Evolutionary conservation across 2,888 invertebrate species (phyloP), one percentile per base, ranked within the genome.

Genomic region (Chalcis sispes): DNA sequence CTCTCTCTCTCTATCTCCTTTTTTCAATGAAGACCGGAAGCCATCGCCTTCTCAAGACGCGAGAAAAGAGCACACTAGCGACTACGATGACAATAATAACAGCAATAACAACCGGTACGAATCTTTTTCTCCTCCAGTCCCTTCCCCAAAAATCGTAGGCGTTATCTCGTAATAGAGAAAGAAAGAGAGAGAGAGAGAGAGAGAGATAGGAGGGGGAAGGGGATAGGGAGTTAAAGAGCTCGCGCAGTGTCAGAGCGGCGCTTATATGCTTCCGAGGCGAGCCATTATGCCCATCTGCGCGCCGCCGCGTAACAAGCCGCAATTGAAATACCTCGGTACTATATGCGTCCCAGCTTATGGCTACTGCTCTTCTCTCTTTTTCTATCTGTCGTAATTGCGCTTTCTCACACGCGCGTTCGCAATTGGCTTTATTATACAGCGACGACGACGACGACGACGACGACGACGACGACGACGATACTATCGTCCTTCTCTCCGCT

Each of bases 211-310:
- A 27, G 36, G 40, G 25, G 23, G 25, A 40, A 40, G 40, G 32
- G 54, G 10, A 36, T 48, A 56, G 18, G 29, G 25, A 7, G 58
- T 18, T 32, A 15, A 4, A n/a, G n/a, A n/a, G n/a, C n/a, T n/a
- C n/a, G n/a, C n/a, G n/a, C n/a, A n/a, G n/a, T 25, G 20, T 56
- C 40, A 2, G 48, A 61, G 75, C 67, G 76, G 61, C 72, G 72
- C 70, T 71, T 71, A 71, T 52, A 59, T 70, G 76, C 85, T 84
- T 13, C 48, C 36, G 32, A 61, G 69, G 32, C 73, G 36, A 54
- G 74, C 86, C 85, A 87, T 88, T 87, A 87, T 84, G 85, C 82
- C 86, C 87, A 87, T 87, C 87, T 88, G 88, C 85, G 67, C 59
- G 42, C 46, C 40, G 67, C 80, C 85, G 81, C 83, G 83, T 87